Evolutionary conservation across 2,113 vertebrate species (phyloP), one percentile per base, ranked within the genome.

Genomic region (Urocynchramus pylzowi): DNA sequence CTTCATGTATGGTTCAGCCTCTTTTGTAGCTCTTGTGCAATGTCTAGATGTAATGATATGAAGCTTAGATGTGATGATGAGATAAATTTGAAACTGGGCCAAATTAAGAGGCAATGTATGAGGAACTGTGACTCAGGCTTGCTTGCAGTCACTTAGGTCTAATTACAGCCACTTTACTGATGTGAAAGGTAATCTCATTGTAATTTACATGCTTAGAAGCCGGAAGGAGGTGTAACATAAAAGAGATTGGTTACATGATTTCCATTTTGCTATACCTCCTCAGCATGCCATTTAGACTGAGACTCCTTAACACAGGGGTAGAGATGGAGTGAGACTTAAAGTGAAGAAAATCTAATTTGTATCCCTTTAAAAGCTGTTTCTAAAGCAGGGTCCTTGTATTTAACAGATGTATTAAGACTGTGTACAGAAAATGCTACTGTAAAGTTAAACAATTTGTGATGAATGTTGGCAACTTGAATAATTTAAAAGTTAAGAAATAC

Each of bases 121-220:
- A 87, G 19, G 33, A 89, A 59, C 53, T 80, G 49, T 74, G 86
- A 93, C 61, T 95, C 27, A 54, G 53, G 15, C 27, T 93, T 85
- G 28, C 70, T 94, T 82, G 74, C 78, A 93, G 37, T 85, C 78
- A 80, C 70, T 93, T 79, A 61, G 31, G 59, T 68, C 53, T 96
- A 94, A 95, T 94, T 95, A 94, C 59, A 85, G 45, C 27, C 47
- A 54, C 59, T 89, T 95, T 61, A 61, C 18, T 80, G 26, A 79
- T 74, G 63, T 91, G 70, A 85, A 90, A 88, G 33, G 30, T 53
- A 69, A 45, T 90, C 42, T 85, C 27, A 71, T 88, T 81, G 85
- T 53, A 60, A 94, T 76, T 79, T 73, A 83, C 6, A 9, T 73
- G 81, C 67, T 77, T 83, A 59, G 84, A 80, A 93, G 39, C 39